These are phyloP conservation scores for Phodopus roborovskii DNA, from an alignment of 2,113 vertebrate species.

Conservation along the genomic window DNA sequence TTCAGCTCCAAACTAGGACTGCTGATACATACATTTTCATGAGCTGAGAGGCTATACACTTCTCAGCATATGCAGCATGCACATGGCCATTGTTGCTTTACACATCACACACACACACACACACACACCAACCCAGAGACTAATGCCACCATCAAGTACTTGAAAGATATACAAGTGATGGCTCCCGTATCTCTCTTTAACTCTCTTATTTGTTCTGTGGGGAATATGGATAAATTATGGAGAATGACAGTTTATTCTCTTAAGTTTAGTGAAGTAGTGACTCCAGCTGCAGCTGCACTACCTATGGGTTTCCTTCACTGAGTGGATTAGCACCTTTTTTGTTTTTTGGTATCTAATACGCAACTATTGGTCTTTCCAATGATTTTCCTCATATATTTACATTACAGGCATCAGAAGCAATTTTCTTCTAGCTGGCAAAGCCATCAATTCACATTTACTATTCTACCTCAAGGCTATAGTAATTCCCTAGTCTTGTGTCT, in stretches of 20 bases:
- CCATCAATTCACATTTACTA: background rate
- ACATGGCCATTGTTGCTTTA: background rate
- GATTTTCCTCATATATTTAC: background rate
- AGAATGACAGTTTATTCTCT: background rate
- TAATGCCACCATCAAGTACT: background rate
- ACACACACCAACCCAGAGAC: background rate
- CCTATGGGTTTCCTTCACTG: background rate
- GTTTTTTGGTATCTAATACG: background rate
- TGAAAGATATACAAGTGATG: background rate
- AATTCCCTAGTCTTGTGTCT: background rate
- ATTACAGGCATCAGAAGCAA: background rate
- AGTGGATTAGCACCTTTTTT: background rate
- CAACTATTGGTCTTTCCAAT: background rate
- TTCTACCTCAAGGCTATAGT: background rate
- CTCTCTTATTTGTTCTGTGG: background rate
- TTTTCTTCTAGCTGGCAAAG: background rate
- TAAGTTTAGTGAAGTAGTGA: background rate
- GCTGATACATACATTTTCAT: background rate
- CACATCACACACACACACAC: background rate
- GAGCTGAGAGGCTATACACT: background rate
- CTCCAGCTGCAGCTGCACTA: background rate
- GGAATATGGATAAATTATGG: background rate
- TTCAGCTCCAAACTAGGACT: background rate
- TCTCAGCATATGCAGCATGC: background rate
- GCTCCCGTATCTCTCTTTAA: background rate